Base-by-base conservation (phyloP, 2,113 vertebrate species). In the Salvelinus fontinalis region DNA sequence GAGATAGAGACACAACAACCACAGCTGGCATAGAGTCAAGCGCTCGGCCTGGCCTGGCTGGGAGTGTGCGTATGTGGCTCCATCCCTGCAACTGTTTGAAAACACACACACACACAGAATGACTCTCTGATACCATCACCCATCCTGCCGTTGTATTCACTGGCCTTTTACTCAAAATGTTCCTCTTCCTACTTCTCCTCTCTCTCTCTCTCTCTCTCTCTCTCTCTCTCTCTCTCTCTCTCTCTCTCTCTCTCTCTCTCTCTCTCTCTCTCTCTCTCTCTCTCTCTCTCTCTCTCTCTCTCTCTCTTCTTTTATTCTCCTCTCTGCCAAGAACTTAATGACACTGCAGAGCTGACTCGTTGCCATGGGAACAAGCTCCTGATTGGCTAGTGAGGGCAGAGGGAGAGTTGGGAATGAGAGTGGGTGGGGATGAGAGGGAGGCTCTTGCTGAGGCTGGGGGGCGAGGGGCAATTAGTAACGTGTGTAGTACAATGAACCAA, bases 321-420 rank as follows among this genome's bases (percentile, higher is more conserved):
- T 72, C 11, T 74, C 87, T 87, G 88, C 90, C 89, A 90, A 85
- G 88, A 87, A 88, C 84, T 91, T 91, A 92, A 90, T 89, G 91
- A 90, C 89, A 89, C 85, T 66, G 84, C 88, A 81, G 89, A 89
- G 88, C 85, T 76, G 89, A 90, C 85, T 76, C 62, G 88, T 91
- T 88, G 86, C 89, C 82, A 91, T 87, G 89, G 92, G 85, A 87
- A 93, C 92, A 88, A 72, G 78, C 79, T 54, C 4, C 66, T 65
- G 85, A 93, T 93, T 93, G 92, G 92, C 82, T 90, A 81, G 78
- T 14, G 79, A 71, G 77, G 79, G 75, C 77, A 1, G 71, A 83
- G 83, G 82, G 79, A 87, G 88, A 83, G 83, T 88, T 89, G 70
- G 81, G 84, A 81, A 66, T 5, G 79, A 78, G 75, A 79, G 85